phyloP scores from a whole-genome alignment of 1,140 invertebrate species.

The Halesus radiatus region DNA sequence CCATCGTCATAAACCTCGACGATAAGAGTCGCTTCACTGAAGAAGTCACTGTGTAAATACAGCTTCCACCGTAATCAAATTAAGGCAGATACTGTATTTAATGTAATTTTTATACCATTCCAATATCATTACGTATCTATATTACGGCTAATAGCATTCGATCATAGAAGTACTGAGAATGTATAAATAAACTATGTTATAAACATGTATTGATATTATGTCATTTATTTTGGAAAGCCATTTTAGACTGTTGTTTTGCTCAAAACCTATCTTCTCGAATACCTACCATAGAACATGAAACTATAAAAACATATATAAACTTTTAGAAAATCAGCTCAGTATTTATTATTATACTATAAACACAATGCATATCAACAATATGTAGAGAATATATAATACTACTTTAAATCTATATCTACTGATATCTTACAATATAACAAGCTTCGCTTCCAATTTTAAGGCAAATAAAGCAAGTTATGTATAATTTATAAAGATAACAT shows the following conservation, averaged over 20 bases:
- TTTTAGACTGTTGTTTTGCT: conserved; percentile 29
- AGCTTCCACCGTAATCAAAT: not conserved
- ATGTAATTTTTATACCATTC: conserved; percentile 10
- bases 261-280: not conserved
- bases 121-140: not conserved
- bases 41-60: conserved; percentile 80
- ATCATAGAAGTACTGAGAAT: not conserved
- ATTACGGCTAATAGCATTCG: not conserved
- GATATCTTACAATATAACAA: not conserved
- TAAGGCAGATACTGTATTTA: conserved; percentile 12
- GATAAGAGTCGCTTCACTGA: conserved; percentile 85
- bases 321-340: conserved; percentile 2
- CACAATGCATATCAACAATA: conserved; percentile 28
- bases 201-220: too few species aligned
- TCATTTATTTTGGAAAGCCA: not conserved
- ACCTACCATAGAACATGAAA: not conserved
- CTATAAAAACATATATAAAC: not conserved
- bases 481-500: too few species aligned
- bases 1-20: conserved; percentile 83
- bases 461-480: too few species aligned
- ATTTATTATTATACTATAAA: conserved; percentile 11
- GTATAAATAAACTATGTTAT: too few species aligned
- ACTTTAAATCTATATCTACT: not conserved
- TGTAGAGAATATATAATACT: not conserved
- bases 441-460: not conserved